Evolutionary conservation across 2,113 vertebrate genomes (phyloP).

Genomic region (Grallaria varia): DNA sequence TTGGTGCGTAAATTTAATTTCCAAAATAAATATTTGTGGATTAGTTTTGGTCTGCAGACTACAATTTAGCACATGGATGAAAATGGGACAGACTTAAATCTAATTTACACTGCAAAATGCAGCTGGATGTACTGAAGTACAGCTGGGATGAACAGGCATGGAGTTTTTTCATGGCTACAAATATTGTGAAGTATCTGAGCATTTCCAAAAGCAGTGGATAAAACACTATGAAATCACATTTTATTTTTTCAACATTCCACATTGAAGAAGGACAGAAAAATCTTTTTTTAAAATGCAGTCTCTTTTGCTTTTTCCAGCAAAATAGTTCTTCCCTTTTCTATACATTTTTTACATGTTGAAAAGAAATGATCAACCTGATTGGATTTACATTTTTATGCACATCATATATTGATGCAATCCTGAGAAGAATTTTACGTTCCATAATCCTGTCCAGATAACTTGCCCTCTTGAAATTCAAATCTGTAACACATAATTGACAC

Average conservation of each 20-base stretch:
- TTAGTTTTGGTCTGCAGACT: conserved; percentile 34
- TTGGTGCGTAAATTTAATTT: conserved; percentile 25
- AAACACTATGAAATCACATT: not conserved
- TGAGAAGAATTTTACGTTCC: not conserved
- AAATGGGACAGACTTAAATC: conserved; percentile 41
- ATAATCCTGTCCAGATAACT: not conserved
- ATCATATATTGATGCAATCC: not conserved
- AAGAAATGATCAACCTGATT: not conserved
- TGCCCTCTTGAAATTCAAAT: not conserved
- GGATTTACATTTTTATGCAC: not conserved
- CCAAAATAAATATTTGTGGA: conserved; percentile 30
- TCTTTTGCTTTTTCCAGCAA: not conserved
- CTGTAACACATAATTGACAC: not conserved
- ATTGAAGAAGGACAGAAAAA: not conserved
- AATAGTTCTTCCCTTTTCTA: not conserved
- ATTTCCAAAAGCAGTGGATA: not conserved
- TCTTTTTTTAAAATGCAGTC: not conserved
- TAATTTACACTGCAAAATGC: conserved; percentile 35
- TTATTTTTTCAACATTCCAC: not conserved
- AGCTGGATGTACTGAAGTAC: conserved; percentile 16
- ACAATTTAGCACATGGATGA: conserved; percentile 46
- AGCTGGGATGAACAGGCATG: not conserved
- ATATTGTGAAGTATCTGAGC: not conserved
- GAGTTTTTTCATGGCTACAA: not conserved
- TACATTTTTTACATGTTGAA: not conserved